Evolutionary conservation across 2,888 invertebrate genomes (phyloP).

Genomic region (Aricia artaxerxes): DNA sequence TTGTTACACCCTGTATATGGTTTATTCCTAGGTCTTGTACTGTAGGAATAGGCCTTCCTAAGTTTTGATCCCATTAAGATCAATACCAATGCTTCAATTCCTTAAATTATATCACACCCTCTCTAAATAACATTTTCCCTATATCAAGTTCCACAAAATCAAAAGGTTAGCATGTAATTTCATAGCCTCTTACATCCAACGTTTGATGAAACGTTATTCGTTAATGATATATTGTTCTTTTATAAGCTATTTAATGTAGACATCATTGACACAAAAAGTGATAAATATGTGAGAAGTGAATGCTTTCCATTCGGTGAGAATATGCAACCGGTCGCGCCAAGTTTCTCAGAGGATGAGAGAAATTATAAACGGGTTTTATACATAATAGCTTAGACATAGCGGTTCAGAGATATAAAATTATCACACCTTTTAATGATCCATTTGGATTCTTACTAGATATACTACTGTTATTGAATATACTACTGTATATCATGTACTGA

Average conservation of each 20-base stretch:
- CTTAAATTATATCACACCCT: background rate
- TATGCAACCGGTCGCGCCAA: background rate
- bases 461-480: no score
- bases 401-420: background rate
- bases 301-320: conserved; percentile 5
- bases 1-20: no score
- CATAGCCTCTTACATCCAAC: background rate
- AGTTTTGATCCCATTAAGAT: background rate
- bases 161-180: background rate
- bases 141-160: background rate
- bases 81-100: background rate
- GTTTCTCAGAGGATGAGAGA: conserved; percentile 17
- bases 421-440: background rate
- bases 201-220: background rate
- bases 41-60: background rate
- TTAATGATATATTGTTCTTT: background rate
- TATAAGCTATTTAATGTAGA: background rate
- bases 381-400: background rate
- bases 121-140: background rate
- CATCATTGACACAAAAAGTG: conserved; percentile 7
- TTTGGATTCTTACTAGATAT: background rate
- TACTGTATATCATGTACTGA: no score
- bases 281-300: conserved; percentile 13
- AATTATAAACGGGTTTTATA: conserved; percentile 2
- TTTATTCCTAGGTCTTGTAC: background rate